These are phyloP conservation scores for Larimichthys crocea DNA, from an alignment of 2,113 vertebrate genomes.

Conservation along the genomic window DNA sequence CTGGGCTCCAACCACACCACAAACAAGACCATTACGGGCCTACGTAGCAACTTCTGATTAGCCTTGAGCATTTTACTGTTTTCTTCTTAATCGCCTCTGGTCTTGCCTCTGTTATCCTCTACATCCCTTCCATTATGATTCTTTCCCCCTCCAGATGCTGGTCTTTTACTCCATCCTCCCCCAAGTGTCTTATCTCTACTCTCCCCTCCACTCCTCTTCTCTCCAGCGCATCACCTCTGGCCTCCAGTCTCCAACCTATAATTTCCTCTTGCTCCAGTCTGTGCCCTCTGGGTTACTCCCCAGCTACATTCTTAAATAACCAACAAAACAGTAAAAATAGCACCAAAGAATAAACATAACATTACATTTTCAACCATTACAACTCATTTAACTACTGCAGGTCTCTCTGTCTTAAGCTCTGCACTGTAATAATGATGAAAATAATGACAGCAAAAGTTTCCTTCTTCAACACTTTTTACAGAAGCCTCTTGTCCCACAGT, in stretches of 20 bases:
- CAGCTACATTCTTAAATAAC: conserved; percentile 24
- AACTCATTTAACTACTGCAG: background rate
- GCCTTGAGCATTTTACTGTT: conserved; percentile 63
- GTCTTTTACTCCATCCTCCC: conserved; percentile 39
- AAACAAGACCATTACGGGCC: conserved; percentile 45
- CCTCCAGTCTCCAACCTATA: conserved; percentile 62
- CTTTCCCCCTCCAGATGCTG: conserved; percentile 26
- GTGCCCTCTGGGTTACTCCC: conserved; percentile 22
- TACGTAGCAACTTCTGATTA: conserved; percentile 50
- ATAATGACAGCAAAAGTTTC: conserved; percentile 57
- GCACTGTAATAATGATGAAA: background rate
- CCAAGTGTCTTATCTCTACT: conserved; percentile 59
- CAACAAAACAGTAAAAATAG: conserved; percentile 48
- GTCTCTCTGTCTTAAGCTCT: conserved; percentile 16
- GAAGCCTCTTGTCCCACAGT: conserved; percentile 35
- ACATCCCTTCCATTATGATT: conserved; percentile 53
- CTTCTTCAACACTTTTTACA: conserved; percentile 26
- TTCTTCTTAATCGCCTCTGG: conserved; percentile 49
- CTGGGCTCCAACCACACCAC: conserved; percentile 41
- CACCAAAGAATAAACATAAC: conserved; percentile 27
- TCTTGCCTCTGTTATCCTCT: conserved; percentile 55
- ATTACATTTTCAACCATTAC: conserved; percentile 2
- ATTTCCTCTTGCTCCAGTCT: conserved; percentile 48
- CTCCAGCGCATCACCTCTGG: conserved; percentile 52
- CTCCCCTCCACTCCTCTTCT: conserved; percentile 27